Evolutionary conservation across 2,888 invertebrate species (phyloP).

Genomic region (Agrotis exclamationis): DNA sequence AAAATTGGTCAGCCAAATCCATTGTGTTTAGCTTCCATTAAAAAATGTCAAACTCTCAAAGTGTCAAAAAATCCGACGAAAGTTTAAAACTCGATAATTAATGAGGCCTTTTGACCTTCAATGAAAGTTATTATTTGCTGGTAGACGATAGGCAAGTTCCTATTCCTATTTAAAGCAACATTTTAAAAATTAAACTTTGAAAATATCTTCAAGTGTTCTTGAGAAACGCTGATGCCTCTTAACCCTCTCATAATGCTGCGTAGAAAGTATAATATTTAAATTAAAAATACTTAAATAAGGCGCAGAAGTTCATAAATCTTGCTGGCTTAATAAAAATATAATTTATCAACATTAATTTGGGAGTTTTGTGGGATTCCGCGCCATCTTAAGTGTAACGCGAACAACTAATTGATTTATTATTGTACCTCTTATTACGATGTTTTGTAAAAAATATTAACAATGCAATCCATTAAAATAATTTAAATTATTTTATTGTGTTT

Average conservation of each 20-base stretch:
- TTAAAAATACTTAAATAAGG: slow-evolving; percentile 49
- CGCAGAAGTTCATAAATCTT: slow-evolving; percentile 60
- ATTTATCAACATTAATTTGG: slow-evolving; percentile 64
- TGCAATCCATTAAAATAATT: slow-evolving; percentile 60
- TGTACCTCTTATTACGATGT: slow-evolving; percentile 55
- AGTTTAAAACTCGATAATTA: slow-evolving; percentile 48
- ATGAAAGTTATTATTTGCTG: slow-evolving; percentile 10
- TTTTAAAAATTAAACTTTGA: slow-evolving; percentile 18
- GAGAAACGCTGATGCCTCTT: slow-evolving; percentile 47
- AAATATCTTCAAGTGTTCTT: slow-evolving; percentile 40
- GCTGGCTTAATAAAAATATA: slow-evolving; percentile 59
- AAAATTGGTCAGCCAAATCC: too few relatives aligned
- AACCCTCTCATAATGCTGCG: slow-evolving; percentile 42
- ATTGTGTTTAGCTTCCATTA: slow-evolving; percentile 16
- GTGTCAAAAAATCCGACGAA: slow-evolving; percentile 40
- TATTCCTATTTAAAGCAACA: slow-evolving; percentile 14
- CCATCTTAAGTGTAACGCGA: slow-evolving; percentile 52
- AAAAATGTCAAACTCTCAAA: slow-evolving; percentile 38
- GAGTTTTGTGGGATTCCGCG: slow-evolving; percentile 43
- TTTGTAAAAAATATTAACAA: slow-evolving; percentile 64
- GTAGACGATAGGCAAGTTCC: slow-evolving; percentile 1
- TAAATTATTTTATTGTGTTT: slow-evolving; percentile 35
- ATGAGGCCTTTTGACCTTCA: slow-evolving; percentile 33
- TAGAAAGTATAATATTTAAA: slow-evolving; percentile 55
- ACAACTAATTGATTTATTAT: slow-evolving; percentile 65